These are phyloP conservation scores for Orchestes rusci DNA, from an alignment of 2,888 invertebrate species.

Conservation along the genomic window DNA sequence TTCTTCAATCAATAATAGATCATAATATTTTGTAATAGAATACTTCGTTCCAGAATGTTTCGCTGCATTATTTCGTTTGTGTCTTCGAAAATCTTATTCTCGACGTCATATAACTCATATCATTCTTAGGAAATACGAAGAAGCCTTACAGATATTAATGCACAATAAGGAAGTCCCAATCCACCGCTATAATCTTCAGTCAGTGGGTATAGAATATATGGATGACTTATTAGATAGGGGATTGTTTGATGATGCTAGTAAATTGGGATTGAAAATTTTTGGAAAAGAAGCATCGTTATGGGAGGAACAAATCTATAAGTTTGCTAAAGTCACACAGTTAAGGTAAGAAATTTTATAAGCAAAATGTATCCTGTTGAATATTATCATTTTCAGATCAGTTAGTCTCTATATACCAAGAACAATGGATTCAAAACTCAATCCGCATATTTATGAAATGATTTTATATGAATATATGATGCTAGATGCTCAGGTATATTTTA, in stretches of 20 bases:
- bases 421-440: conserved; percentile 64
- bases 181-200: conserved; percentile 50
- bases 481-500: conserved; percentile 58
- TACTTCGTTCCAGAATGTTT: no score
- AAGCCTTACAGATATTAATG: conserved; percentile 76
- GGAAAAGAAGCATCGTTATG: conserved; percentile 76
- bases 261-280: conserved; percentile 75
- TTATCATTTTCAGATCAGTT: conserved; percentile 50
- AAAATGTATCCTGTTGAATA: neutral
- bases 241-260: conserved; percentile 76
- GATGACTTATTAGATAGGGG: conserved; percentile 67
- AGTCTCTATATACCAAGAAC: conserved; percentile 73
- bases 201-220: conserved; percentile 68
- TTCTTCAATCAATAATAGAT: no score
- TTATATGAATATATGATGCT: conserved; percentile 84
- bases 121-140: conserved; percentile 62
- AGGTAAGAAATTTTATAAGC: conserved; percentile 34
- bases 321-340: conserved; percentile 75
- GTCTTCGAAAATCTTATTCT: no score
- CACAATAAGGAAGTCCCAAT: conserved; percentile 54
- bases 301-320: conserved; percentile 90
- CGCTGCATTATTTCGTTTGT: no score
- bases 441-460: conserved; percentile 89
- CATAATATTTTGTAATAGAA: no score
- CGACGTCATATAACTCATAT: no score